Evolutionary conservation across 2,888 invertebrate species (phyloP), one percentile per base, ranked within the genome.

Genomic region (Agrotis clavis): DNA sequence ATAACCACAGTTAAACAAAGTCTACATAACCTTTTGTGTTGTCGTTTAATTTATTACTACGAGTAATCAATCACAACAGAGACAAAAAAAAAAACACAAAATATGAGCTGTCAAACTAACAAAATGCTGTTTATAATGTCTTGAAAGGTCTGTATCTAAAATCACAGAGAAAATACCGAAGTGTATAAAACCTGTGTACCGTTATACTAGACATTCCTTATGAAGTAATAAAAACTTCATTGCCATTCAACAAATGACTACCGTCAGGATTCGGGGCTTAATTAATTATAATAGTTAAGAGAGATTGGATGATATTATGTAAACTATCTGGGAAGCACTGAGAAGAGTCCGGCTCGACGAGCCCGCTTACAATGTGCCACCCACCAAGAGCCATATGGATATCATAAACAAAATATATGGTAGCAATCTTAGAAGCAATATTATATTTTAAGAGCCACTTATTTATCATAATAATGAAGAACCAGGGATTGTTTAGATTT

Each of bases 251-350:
- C 86, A 92, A 93, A 94, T 93, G 89, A 91, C 92, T 92, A 92
- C 93, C 90, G 91, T 91, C 91, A 81, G 82, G 74, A 72, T 65
- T 74, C 75, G 74, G 65, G 68, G 77, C 76, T 89, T 93, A 92
- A 94, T 95, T 95, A 93, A 95, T 95, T 94, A 89, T 86, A 94
- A 94, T 92, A 90, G 88, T 92, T 90, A 88, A 88, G 87, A 87
- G 87, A 90, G 90, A 93, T 91, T 90, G 91, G 91, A 91, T 87
- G 91, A 92, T 92, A 92, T 92, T 91, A 83, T 90, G 90, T 90
- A 92, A 91, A 91, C 89, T 91, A 86, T 89, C 90, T 90, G 76
- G 51, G 59, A 60, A 47, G 57, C 75, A 66, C 65, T 85, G 81
- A 78, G 78, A n/a, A 16, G 25, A 30, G 50, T 9, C 41, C 16